Conservation (phyloP, 1,140 invertebrate genomes). For the Adoxophyes honmai region DNA sequence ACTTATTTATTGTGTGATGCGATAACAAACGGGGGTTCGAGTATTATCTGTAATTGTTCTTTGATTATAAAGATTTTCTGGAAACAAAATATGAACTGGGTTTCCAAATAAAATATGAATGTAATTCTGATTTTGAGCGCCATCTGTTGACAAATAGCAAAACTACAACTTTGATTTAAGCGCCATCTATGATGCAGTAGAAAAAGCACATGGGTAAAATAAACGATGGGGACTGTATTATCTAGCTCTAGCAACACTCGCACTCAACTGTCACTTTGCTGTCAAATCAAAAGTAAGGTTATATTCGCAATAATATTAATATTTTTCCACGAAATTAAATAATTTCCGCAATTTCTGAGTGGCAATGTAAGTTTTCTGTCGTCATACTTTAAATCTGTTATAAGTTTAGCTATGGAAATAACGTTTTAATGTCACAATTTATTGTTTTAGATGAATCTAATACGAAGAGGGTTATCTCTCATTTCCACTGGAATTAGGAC, state of each 20-base stretch:
- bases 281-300: constrained; percentile 25
- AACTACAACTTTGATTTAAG: not conserved
- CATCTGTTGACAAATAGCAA: too few species aligned
- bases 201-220: not conserved
- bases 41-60: too few species aligned
- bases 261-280: not conserved
- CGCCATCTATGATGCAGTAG: constrained; percentile 7
- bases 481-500: constrained; percentile 43
- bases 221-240: not conserved
- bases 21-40: too few species aligned
- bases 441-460: constrained; percentile 58
- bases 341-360: not conserved
- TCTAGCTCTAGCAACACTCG: not conserved
- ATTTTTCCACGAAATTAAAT: not conserved
- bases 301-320: constrained; percentile 22
- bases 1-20: too few species aligned
- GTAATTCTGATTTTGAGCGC: too few species aligned
- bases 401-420: not conserved
- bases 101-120: too few species aligned
- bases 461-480: constrained; percentile 52
- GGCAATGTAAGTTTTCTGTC: not conserved
- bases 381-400: not conserved
- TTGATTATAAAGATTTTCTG: too few species aligned
- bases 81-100: too few species aligned
- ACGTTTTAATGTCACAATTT: constrained; percentile 5